Percentiles rank a stretch among this genome's conserved stretches.
Evolutionary conservation across 2,113 vertebrate species (phyloP).

Genomic region (Anseranas semipalmata): DNA sequence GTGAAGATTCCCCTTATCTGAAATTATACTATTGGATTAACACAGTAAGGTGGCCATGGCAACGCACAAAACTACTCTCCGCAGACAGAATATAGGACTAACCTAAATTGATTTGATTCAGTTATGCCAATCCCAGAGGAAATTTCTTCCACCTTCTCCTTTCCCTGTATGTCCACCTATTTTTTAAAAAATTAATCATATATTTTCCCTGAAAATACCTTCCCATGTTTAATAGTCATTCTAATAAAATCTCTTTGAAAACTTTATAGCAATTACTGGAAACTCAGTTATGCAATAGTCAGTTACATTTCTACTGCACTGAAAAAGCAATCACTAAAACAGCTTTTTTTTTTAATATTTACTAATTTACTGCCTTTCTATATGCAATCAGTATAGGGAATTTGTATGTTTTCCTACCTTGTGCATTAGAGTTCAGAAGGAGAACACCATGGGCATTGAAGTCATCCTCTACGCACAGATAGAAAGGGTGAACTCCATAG

Average conservation of each 20-base stretch:
- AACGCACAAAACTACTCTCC: constrained; percentile 1
- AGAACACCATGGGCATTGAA: constrained; percentile 43
- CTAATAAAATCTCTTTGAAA: background rate
- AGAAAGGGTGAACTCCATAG: constrained; percentile 65
- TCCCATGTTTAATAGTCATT: background rate
- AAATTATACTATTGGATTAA: constrained; percentile 39
- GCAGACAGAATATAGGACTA: constrained; percentile 19
- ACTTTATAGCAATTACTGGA: background rate
- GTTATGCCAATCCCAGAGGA: constrained; percentile 21
- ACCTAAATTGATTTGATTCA: constrained; percentile 49
- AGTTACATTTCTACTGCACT: background rate
- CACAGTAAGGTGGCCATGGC: constrained; percentile 31
- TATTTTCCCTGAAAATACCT: constrained; percentile 1
- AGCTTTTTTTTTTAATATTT: background rate
- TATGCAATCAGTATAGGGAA: background rate
- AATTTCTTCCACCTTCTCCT: constrained; percentile 27
- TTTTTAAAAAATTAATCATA: background rate
- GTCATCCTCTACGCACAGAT: constrained; percentile 51
- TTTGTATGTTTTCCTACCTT: constrained; percentile 12
- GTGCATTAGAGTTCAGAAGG: constrained; percentile 66
- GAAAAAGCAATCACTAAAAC: background rate
- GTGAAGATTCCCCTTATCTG: constrained; percentile 38
- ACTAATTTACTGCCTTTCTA: background rate
- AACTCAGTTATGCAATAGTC: background rate
- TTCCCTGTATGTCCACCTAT: background rate